These are phyloP conservation scores for Alexandromys fortis DNA, from an alignment of 2,113 vertebrate species.

Conservation along the genomic window DNA sequence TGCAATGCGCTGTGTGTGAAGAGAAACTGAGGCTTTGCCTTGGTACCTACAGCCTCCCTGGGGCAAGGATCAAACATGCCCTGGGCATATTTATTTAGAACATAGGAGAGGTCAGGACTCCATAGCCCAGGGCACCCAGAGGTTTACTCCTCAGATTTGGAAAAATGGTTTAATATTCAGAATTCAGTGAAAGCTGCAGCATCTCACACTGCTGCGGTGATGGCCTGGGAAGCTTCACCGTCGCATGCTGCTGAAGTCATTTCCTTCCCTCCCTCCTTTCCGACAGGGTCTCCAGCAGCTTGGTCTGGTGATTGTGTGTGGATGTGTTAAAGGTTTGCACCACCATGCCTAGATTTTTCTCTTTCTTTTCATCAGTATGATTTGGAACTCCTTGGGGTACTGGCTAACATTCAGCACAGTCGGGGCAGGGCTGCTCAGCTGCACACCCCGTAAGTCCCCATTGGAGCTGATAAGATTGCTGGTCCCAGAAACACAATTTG, in stretches of 20 bases:
- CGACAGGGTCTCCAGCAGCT: not conserved
- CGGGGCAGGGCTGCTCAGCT: not conserved
- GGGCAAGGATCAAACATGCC: not conserved
- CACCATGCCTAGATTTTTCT: not conserved
- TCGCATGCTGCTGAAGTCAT: not conserved
- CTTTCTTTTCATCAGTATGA: not conserved
- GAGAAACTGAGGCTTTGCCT: not conserved
- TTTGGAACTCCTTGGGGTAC: not conserved
- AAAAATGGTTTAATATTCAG: not conserved
- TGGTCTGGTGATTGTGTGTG: not conserved
- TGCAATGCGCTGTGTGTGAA: not conserved
- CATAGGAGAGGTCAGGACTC: not conserved
- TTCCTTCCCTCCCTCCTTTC: not conserved
- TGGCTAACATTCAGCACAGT: not conserved
- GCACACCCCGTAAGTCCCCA: not conserved
- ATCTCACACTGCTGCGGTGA: accelerated
- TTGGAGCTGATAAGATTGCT: not conserved
- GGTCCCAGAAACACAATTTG: not conserved
- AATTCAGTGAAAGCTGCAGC: not conserved
- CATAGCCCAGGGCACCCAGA: not conserved
- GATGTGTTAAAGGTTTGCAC: not conserved
- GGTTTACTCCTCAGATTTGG: not conserved
- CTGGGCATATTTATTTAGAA: not conserved
- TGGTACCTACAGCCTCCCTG: not conserved
- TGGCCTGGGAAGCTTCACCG: accelerated